Base-by-base conservation (phyloP, 2,888 invertebrate genomes). In the Lymantria monacha region DNA sequence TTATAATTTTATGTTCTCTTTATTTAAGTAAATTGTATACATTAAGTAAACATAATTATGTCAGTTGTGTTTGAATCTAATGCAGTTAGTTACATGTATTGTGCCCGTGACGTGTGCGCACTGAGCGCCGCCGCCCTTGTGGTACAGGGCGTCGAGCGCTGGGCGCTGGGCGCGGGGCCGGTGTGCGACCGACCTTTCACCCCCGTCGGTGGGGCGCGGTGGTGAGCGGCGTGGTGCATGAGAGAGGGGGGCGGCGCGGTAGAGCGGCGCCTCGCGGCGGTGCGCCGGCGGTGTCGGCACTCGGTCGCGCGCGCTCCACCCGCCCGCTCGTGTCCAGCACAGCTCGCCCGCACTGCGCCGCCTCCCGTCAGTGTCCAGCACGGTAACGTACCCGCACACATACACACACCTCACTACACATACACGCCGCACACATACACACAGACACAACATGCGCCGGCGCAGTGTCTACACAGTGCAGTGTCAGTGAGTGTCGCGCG, bases 261-360 rank as follows among this genome's bases (percentile, higher is more conserved):
- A 55, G 46, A 66, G 67, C 51, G 55, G 33, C 59, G 66, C 66
- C 65, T 62, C 69, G 72, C 63, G 9, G 33, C 57, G 60, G 59
- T 57, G 3, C 57, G 57, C 58, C 60, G 5, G 55, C 59, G 56
- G 1, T 58, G 22, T 22, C 3, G 3, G 2, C 87, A 86, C 74
- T 87, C 83, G 77, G 72, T 71, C 76, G 76, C 74, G 81, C 80
- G 83, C 83, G 79, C 75, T 75, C 81, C 66, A 63, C 59, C 69
- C 76, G 77, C 75, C 57, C 81, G 77, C 83, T 71, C 87, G 87
- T 77, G 81, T 76, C 76, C 70, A 22, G 22, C 22, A 22, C 59
- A 68, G 61, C 49, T 48, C 58, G 47, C 54, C 11, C 14, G 22
- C 30, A 30, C 42, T 12, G 57, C 55, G 56, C 60, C 61, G 65